These are phyloP conservation scores for Ascaphus truei DNA, from an alignment of 2,113 vertebrate species.

Conservation along the genomic window DNA sequence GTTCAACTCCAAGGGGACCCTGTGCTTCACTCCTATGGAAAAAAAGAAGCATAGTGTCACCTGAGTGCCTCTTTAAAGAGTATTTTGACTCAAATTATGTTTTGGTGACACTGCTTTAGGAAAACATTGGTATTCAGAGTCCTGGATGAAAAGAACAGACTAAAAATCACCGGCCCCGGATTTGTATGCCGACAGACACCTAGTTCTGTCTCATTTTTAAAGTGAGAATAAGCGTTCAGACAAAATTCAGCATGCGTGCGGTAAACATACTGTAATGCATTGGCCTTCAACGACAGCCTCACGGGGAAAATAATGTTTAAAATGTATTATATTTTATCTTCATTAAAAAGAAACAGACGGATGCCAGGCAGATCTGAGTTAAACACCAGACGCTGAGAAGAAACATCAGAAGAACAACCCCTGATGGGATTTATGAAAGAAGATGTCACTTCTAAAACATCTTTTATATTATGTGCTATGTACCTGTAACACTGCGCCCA, in stretches of 20 bases:
- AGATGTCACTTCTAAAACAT: background rate
- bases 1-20: no score
- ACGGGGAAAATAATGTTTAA: background rate
- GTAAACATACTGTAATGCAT: background rate
- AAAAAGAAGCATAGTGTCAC: no score
- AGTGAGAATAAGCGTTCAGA: background rate
- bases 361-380: constrained; percentile 1
- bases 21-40: no score
- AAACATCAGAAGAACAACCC: background rate
- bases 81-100: no score
- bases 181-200: constrained; percentile 12
- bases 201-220: background rate
- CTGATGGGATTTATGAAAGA: background rate
- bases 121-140: background rate
- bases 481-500: background rate
- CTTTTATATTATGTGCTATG: background rate
- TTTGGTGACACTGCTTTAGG: no score
- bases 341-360: constrained; percentile 4
- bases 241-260: background rate
- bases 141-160: no score
- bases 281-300: constrained; percentile 12
- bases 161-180: no score
- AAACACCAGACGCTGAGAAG: background rate
- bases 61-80: no score
- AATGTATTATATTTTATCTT: background rate